Conservation (phyloP, 2,113 vertebrate genomes). For the Mesoclemmys tuberculata region DNA sequence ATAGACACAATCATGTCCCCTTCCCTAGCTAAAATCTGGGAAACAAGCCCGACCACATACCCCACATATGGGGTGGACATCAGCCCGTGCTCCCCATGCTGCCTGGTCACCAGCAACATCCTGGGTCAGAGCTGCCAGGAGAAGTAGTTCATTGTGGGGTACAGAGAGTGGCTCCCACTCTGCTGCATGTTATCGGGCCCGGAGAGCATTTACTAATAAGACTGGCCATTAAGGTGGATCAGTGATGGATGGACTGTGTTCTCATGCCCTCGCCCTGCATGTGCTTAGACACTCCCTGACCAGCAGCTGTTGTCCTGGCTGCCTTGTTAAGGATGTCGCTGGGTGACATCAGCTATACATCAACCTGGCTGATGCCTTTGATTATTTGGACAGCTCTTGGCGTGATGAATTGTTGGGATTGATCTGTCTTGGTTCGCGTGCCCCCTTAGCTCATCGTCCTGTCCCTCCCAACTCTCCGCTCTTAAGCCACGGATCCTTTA, state of each 20-base stretch:
- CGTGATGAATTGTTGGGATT: conserved; percentile 79
- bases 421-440: conserved; percentile 73
- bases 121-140: neutral
- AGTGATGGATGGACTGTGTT: conserved; percentile 77
- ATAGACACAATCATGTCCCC: neutral
- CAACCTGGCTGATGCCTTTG: conserved; percentile 80
- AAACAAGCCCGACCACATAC: neutral
- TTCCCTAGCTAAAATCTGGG: neutral
- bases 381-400: conserved; percentile 80
- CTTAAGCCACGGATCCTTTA: conserved; percentile 41
- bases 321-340: conserved; percentile 82
- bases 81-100: neutral
- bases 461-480: conserved; percentile 61
- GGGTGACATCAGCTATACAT: conserved; percentile 83
- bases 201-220: conserved; percentile 75
- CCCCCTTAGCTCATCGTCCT: conserved; percentile 39
- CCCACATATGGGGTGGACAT: neutral
- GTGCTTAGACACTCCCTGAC: conserved; percentile 75
- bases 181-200: conserved; percentile 64
- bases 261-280: conserved; percentile 67
- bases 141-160: conserved; percentile 23
- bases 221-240: conserved; percentile 75
- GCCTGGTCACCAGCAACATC: neutral
- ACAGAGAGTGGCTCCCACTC: conserved; percentile 30
- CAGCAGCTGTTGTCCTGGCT: conserved; percentile 77